Evolutionary conservation across 2,888 invertebrate genomes (phyloP), one percentile per base, ranked within the genome.

Genomic region (Drosophila crucigera): DNA sequence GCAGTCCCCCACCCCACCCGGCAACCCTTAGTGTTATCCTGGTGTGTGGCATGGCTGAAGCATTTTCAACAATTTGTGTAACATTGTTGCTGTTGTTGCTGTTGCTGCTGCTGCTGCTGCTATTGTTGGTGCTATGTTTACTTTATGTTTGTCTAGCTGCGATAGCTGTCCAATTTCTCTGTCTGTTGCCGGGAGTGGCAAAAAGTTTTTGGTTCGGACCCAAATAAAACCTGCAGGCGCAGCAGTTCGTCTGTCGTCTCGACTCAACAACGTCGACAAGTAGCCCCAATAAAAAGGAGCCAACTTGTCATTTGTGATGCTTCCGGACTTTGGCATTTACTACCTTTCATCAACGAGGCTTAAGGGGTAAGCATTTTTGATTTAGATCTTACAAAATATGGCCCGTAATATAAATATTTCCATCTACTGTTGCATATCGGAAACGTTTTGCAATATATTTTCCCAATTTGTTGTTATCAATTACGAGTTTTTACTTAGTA

Each of bases 51-150:
- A 70, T 65, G 74, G 66, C 53, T 73, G 79, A 73, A 74, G 70
- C 70, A 73, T 80, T 85, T 90, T 76, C 89, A 70, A 86, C 91
- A 90, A 85, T 86, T 85, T 83, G 89, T 89, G 84, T 83, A 69
- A 80, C 78, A 73, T 74, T 77, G 73, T 73, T 54, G 60, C 25
- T 61, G 62, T 25, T 64, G 73, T 19, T 61, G 50, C 1, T 61
- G 62, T 4, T 64, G 74, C 28, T 69, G 59, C 3, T 41, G 73
- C 16, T 68, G 56, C 19, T 41, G 39, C 0, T n/a, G 60, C 19
- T 65, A 33, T 33, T 58, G 59, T 14, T 64, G 73, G 28, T 70
- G 43, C 16, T 62, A 58, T 72, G 85, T 75, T 85, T 88, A 75
- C 80, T 83, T 85, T 77, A 71, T 80, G 76, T 84, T 76, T 85